Evolutionary conservation across 30 jellyfish, hydroid and myxozoan genomes (phyloP), one percentile per base, ranked within the genome.

Genomic region (Pelagia noctiluca): DNA sequence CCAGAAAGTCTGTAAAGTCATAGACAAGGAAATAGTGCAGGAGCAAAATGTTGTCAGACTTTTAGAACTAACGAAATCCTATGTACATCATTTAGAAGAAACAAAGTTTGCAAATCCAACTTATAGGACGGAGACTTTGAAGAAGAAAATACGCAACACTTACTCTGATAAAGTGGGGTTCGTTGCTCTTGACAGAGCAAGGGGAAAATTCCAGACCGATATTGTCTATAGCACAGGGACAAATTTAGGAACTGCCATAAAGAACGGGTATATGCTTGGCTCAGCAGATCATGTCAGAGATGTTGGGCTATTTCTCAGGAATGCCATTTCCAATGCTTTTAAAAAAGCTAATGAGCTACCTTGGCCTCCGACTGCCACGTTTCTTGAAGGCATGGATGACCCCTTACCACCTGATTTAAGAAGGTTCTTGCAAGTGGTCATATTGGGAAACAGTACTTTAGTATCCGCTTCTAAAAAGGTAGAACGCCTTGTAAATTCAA

Each of bases 271-370:
- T 30, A 60, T 24, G 73, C 73, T 60, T 60, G 33, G 73, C 34
- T 60, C 73, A 60, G 73, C 73, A 60, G 73, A 60, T 60, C 73
- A 60, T 60, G 73, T 60, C 73, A 19, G 64, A 22, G 64, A 50
- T 50, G 64, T 50, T 50, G 64, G 64, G 64, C 23, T 50, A 50
- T 50, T 50, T 50, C 64, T 50, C 64, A 50, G 5, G 64, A 50
- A n/a, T n/a, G n/a, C n/a, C n/a, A n/a, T n/a, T n/a, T n/a, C n/a
- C n/a, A n/a, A n/a, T n/a, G n/a, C n/a, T 50, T 50, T 50, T 50
- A 26, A 50, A 26, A 50, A 50, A 50, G 64, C 64, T 2, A 50
- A 50, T 50, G 64, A 50, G 64, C 64, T 50, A 50, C 64, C 64
- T 22, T 50, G 64, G 64, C 64, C 64, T 50, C 64, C 64, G 23